These are phyloP conservation scores for Gastracanthus pulcherrimus DNA, from an alignment of 2,888 invertebrate species.

Conservation along the genomic window DNA sequence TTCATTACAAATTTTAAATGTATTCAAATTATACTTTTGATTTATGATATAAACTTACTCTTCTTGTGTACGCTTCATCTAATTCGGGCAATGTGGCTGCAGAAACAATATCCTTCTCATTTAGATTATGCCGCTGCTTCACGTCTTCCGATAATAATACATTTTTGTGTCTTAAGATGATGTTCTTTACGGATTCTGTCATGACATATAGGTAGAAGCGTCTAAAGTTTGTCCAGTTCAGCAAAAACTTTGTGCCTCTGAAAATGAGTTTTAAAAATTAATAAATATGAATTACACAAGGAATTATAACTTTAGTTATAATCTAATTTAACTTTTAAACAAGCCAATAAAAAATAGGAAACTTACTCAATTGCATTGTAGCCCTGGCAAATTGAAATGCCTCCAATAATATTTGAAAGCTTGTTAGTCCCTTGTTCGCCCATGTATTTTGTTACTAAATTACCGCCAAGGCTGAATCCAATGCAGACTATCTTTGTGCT, in stretches of 20 bases:
- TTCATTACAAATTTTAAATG: too few relatives aligned
- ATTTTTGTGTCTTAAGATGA: constrained; percentile 90
- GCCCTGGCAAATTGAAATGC: constrained; percentile 95
- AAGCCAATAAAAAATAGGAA: constrained; percentile 22
- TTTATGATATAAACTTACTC: constrained; percentile 61
- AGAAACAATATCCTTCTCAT: constrained; percentile 89
- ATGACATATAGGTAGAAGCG: constrained; percentile 94
- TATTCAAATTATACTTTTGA: too few relatives aligned
- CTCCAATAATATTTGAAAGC: constrained; percentile 88
- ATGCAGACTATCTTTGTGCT: constrained; percentile 89
- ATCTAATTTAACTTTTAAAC: background rate
- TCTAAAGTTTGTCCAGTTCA: constrained; percentile 93
- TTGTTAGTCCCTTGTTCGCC: constrained; percentile 85
- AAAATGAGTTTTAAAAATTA: constrained; percentile 47
- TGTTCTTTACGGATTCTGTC: constrained; percentile 94
- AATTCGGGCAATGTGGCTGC: constrained; percentile 93
- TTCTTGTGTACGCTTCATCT: constrained; percentile 92
- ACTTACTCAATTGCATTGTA: constrained; percentile 94
- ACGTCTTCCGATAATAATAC: constrained; percentile 87
- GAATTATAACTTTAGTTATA: too few relatives aligned
- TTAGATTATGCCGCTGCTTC: constrained; percentile 83
- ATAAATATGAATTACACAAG: too few relatives aligned
- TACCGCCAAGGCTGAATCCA: constrained; percentile 96
- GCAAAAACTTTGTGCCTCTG: constrained; percentile 88
- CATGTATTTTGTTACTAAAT: constrained; percentile 94